A percentile compares a stretch with the other conserved stretches of the same genome.
phyloP scores from a whole-genome alignment of 2,113 vertebrate species.

The Calypte anna region DNA sequence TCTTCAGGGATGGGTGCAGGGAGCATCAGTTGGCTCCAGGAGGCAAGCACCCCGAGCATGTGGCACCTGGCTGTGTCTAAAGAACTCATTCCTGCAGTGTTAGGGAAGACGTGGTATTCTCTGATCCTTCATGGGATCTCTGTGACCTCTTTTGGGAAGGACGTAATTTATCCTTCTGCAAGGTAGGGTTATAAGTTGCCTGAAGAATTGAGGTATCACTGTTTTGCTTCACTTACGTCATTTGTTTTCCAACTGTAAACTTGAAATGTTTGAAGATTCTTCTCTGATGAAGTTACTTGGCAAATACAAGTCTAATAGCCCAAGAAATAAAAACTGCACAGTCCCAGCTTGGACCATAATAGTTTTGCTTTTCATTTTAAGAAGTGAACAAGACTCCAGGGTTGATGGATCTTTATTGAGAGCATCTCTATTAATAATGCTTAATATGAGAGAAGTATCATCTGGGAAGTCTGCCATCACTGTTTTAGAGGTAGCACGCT shows the following conservation, averaged over 20 bases:
- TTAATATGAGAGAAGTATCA: background rate
- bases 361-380: slow-evolving; percentile 9
- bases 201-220: background rate
- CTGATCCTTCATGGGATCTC: accelerated
- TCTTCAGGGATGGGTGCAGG: background rate
- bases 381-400: background rate
- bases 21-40: background rate
- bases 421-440: background rate
- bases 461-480: background rate
- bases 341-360: background rate
- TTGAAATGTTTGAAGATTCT: background rate
- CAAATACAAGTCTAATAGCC: background rate
- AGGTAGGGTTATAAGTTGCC: background rate
- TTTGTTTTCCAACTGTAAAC: background rate
- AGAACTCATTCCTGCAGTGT: background rate
- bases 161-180: background rate
- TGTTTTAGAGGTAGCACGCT: background rate
- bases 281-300: background rate
- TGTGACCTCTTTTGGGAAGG: accelerated
- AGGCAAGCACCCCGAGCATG: background rate
- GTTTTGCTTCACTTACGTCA: background rate
- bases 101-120: background rate
- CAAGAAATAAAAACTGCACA: background rate
- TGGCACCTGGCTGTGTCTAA: background rate
- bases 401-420: background rate